Evolutionary conservation across 1,140 invertebrate species (phyloP).

Genomic region (Drosophila melanica): DNA sequence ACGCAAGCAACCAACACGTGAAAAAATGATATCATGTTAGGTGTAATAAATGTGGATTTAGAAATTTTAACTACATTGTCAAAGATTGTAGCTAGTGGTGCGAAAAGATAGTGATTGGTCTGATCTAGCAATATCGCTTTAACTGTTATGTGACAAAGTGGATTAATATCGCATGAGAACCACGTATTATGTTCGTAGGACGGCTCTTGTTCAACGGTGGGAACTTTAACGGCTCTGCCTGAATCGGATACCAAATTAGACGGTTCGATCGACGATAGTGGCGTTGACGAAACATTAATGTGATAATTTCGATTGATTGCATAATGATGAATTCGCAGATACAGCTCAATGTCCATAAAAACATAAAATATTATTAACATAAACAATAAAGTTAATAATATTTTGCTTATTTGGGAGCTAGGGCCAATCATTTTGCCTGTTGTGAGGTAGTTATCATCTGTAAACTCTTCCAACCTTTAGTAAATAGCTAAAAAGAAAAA

Average conservation of each 20-base stretch:
- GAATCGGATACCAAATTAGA: constrained; percentile 33
- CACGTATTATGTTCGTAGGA: constrained; percentile 86
- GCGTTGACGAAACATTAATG: constrained; percentile 54
- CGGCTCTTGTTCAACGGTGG: constrained; percentile 56
- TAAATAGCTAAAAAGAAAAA: constrained; percentile 46
- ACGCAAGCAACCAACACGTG: constrained; percentile 89
- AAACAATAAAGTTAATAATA: constrained; percentile 85
- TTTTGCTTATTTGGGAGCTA: constrained; percentile 86
- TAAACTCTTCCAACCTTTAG: constrained; percentile 56
- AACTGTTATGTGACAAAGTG: constrained; percentile 89
- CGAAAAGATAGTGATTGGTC: constrained; percentile 90
- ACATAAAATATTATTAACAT: constrained; percentile 86
- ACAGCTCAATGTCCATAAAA: constrained; percentile 87
- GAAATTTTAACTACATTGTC: constrained; percentile 88
- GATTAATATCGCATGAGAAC: constrained; percentile 88
- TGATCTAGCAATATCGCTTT: constrained; percentile 91
- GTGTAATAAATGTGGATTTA: constrained; percentile 87
- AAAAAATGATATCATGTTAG: constrained; percentile 90
- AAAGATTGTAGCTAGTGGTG: constrained; percentile 88
- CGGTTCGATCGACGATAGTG: constrained; percentile 27
- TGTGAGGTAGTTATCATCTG: constrained; percentile 67
- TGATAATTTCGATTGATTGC: constrained; percentile 84
- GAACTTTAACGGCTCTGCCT: constrained; percentile 50
- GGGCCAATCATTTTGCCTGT: constrained; percentile 85
- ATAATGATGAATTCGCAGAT: constrained; percentile 87